Conservation (phyloP, 1,140 invertebrate species). For the Leptoteleia sp. region DNA sequence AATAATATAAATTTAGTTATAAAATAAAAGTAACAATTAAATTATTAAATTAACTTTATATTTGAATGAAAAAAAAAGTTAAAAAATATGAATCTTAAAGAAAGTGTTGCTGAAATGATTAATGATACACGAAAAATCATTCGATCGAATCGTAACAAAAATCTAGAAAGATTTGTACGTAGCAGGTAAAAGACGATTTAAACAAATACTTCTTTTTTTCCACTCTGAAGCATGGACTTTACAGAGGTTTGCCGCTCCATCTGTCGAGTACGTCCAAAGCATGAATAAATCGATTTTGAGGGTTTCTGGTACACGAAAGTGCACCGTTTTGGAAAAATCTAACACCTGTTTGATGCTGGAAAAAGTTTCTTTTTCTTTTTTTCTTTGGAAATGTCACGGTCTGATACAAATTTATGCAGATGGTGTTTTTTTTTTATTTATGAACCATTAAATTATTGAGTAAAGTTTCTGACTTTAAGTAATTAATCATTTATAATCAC, state of each 20-base stretch:
- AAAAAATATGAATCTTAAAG: too few relatives aligned
- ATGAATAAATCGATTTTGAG: constrained; percentile 49
- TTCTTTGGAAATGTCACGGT: constrained; percentile 21
- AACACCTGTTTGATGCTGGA: constrained; percentile 46
- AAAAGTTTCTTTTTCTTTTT: constrained; percentile 20
- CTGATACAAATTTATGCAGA: constrained; percentile 13
- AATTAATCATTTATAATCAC: too few relatives aligned
- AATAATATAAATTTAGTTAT: too few relatives aligned
- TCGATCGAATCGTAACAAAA: constrained; percentile 9
- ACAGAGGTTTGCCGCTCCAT: constrained; percentile 34
- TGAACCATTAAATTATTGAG: neutral
- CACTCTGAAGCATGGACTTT: constrained; percentile 29
- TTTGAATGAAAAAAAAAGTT: neutral
- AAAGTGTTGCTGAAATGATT: constrained; percentile 9
- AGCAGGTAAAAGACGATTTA: constrained; percentile 17
- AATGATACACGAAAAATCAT: constrained; percentile 3
- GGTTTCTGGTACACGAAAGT: constrained; percentile 35
- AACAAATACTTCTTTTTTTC: constrained; percentile 10
- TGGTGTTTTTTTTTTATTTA: constrained; percentile 20
- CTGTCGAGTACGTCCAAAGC: constrained; percentile 9
- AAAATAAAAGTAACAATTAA: constrained; percentile 12
- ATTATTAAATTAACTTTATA: neutral
- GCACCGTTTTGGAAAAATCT: constrained; percentile 45
- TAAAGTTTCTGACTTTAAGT: too few relatives aligned
- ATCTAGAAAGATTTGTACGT: neutral